phyloP scores from a whole-genome alignment of 2,888 invertebrate species.

The Diaperis boleti region DNA sequence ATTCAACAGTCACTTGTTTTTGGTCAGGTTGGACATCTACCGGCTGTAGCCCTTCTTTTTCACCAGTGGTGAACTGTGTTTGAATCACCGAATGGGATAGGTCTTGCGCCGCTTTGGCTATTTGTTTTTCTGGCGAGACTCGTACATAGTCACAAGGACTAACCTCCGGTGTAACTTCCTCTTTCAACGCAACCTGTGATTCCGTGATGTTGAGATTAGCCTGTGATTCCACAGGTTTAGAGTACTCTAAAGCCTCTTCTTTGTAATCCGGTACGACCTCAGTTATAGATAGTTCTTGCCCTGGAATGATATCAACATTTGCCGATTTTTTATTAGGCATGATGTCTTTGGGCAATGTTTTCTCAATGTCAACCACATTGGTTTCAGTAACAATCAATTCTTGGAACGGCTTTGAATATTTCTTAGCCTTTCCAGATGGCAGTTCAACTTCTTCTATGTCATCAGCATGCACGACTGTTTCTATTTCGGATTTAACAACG shows the following conservation, averaged over 20 bases:
- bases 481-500: slow-evolving; percentile 67
- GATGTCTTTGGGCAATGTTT: slow-evolving; percentile 66
- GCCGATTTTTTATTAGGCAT: slow-evolving; percentile 71
- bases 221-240: slow-evolving; percentile 65
- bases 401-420: slow-evolving; percentile 66
- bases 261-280: slow-evolving; percentile 69
- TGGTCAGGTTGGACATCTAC: slow-evolving; percentile 67
- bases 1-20: slow-evolving; percentile 69
- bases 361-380: slow-evolving; percentile 69
- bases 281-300: slow-evolving; percentile 73
- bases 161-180: slow-evolving; percentile 66
- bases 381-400: slow-evolving; percentile 70
- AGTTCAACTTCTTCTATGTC: slow-evolving; percentile 64
- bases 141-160: slow-evolving; percentile 66
- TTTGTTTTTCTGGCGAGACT: slow-evolving; percentile 64
- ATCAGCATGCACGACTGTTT: slow-evolving; percentile 65
- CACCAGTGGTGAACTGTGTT: slow-evolving; percentile 66
- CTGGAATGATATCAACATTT: slow-evolving; percentile 69
- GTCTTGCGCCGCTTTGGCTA: slow-evolving; percentile 65
- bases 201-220: slow-evolving; percentile 70
- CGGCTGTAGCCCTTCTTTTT: slow-evolving; percentile 69
- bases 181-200: slow-evolving; percentile 68
- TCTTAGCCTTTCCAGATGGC: slow-evolving; percentile 66
- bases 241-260: slow-evolving; percentile 67
- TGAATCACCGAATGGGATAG: slow-evolving; percentile 66